Conservation (phyloP, 1,140 invertebrate genomes). For the Cyclargus thomasi region DNA sequence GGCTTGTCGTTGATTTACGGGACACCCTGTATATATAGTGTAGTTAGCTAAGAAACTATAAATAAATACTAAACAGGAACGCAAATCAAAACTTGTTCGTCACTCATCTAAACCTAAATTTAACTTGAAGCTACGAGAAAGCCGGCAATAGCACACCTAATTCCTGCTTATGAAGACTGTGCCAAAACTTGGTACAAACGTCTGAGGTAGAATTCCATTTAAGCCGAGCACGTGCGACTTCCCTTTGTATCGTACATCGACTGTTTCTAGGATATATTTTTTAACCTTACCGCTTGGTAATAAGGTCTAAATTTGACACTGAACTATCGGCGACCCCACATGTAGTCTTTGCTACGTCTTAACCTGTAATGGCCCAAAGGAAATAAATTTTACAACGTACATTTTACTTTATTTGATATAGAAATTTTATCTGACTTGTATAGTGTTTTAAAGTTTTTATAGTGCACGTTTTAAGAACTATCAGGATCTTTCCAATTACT, state of each 20-base stretch:
- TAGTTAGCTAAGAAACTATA: background rate
- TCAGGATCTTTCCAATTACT: background rate
- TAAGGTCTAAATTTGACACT: no score
- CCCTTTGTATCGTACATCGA: background rate
- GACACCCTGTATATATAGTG: no score
- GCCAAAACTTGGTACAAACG: conserved; percentile 4
- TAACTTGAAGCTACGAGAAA: background rate
- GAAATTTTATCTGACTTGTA: no score
- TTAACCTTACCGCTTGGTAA: no score
- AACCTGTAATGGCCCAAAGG: background rate
- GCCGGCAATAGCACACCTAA: background rate
- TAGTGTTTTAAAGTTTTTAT: no score
- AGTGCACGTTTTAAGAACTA: background rate
- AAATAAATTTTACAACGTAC: background rate
- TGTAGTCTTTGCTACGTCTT: background rate
- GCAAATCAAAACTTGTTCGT: background rate
- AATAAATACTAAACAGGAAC: background rate
- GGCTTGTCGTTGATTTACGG: no score
- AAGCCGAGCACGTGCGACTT: background rate
- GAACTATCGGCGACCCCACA: no score
- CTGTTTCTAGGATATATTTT: no score
- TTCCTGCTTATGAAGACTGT: conserved; percentile 3
- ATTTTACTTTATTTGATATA: background rate
- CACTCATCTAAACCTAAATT: background rate
- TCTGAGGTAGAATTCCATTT: conserved; percentile 8